phyloP scores from a whole-genome alignment of 1,140 invertebrate species.

The Eupristina koningsbergeri region DNA sequence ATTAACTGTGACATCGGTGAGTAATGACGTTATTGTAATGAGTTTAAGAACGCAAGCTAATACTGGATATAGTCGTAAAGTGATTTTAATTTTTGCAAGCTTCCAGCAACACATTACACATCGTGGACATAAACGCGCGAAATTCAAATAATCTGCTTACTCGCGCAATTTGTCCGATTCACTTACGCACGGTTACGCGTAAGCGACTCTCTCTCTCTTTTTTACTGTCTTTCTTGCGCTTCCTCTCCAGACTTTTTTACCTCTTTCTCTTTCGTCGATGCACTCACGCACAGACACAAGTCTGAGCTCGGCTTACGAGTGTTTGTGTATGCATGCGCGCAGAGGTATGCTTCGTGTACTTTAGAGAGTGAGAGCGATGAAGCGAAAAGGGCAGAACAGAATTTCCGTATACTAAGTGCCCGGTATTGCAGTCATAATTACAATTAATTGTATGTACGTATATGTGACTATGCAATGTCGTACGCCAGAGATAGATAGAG shows the following conservation, averaged over 20 bases:
- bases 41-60: neutral
- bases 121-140: conserved; percentile 8
- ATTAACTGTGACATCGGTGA: neutral
- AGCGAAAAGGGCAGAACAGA: conserved; percentile 46
- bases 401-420: conserved; percentile 63
- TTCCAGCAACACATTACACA: neutral
- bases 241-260: neutral
- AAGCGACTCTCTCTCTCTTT: neutral
- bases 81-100: neutral
- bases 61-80: neutral
- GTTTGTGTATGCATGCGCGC: neutral
- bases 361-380: conserved; percentile 4
- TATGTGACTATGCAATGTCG: conserved; percentile 54
- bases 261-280: neutral
- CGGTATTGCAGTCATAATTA: conserved; percentile 63
- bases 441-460: conserved; percentile 65
- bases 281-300: neutral
- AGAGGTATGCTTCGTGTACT: neutral
- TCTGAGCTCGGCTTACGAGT: neutral
- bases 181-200: neutral
- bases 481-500: neutral
- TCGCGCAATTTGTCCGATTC: conserved; percentile 30
- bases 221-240: neutral
- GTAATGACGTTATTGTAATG: neutral
- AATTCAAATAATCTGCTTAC: conserved; percentile 43